Percentiles rank a stretch among this genome's conserved stretches.
Evolutionary conservation across 2,888 invertebrate genomes (phyloP).

Genomic region (Eudemis profundana): DNA sequence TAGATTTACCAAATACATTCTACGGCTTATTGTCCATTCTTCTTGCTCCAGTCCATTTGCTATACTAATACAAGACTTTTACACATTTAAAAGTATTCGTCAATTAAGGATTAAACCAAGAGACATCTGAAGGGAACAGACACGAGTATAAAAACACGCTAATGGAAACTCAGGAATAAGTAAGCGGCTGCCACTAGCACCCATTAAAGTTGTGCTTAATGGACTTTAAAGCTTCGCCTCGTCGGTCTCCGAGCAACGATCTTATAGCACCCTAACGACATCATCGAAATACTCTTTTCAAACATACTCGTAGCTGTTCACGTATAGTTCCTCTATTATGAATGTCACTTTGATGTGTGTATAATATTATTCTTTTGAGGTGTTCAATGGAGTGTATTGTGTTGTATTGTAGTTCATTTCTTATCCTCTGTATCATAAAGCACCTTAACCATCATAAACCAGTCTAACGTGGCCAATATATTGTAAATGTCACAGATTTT

Average conservation of each 20-base stretch:
- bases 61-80: neutral
- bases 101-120: conserved; percentile 4
- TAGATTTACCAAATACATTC: too few species aligned
- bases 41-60: too few species aligned
- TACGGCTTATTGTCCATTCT: too few species aligned
- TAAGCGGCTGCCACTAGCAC: conserved; percentile 1
- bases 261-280: neutral
- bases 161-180: conserved; percentile 23
- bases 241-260: neutral
- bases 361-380: too few species aligned
- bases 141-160: conserved; percentile 4
- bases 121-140: conserved; percentile 6
- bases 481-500: too few species aligned
- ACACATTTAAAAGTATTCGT: conserved; percentile 4
- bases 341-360: too few species aligned
- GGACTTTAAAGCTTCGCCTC: conserved; percentile 1
- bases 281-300: neutral
- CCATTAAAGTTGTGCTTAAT: conserved; percentile 17
- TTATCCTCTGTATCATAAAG: too few species aligned
- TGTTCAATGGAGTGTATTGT: too few species aligned
- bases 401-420: too few species aligned
- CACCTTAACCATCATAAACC: too few species aligned
- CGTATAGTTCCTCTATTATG: neutral
- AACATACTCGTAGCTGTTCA: neutral
- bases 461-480: too few species aligned